These are phyloP conservation scores for Ectropis grisescens DNA, from an alignment of 1,140 invertebrate species.

Conservation along the genomic window DNA sequence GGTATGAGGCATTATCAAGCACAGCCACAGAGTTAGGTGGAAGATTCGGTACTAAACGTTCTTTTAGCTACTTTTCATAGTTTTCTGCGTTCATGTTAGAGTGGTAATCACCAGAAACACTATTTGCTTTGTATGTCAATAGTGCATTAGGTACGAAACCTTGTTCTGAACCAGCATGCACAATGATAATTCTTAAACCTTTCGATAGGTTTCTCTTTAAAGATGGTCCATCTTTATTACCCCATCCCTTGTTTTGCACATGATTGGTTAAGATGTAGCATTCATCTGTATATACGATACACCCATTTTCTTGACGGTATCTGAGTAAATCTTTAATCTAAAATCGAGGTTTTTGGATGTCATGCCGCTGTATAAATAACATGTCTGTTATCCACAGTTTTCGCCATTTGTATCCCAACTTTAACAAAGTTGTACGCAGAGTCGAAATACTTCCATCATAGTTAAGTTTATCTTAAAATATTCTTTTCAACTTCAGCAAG, in stretches of 20 bases:
- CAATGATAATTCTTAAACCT: slow-evolving; percentile 2
- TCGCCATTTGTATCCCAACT: background rate
- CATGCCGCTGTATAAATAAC: background rate
- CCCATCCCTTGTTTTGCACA: background rate
- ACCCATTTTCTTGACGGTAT: background rate
- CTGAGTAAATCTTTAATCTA: background rate
- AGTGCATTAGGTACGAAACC: slow-evolving; percentile 6
- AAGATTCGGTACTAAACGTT: slow-evolving; percentile 13
- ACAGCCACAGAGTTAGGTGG: slow-evolving; percentile 10
- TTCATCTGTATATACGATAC: background rate
- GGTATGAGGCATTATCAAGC: slow-evolving; percentile 11
- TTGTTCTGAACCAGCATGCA: slow-evolving; percentile 4
- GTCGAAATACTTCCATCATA: background rate
- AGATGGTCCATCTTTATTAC: background rate
- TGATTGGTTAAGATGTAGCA: background rate
- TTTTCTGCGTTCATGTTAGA: slow-evolving; percentile 11
- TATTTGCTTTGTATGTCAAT: slow-evolving; percentile 11
- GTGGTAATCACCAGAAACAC: slow-evolving; percentile 10
- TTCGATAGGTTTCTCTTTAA: background rate
- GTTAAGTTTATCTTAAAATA: background rate
- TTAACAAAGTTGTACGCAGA: background rate
- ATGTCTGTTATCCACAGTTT: background rate
- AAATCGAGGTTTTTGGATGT: background rate
- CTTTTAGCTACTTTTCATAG: slow-evolving; percentile 11
- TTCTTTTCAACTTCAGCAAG: background rate